Percentiles rank a stretch among this genome's conserved stretches.
Evolutionary conservation across 2,113 vertebrate genomes (phyloP).

Genomic region (Seriola dumerili): DNA sequence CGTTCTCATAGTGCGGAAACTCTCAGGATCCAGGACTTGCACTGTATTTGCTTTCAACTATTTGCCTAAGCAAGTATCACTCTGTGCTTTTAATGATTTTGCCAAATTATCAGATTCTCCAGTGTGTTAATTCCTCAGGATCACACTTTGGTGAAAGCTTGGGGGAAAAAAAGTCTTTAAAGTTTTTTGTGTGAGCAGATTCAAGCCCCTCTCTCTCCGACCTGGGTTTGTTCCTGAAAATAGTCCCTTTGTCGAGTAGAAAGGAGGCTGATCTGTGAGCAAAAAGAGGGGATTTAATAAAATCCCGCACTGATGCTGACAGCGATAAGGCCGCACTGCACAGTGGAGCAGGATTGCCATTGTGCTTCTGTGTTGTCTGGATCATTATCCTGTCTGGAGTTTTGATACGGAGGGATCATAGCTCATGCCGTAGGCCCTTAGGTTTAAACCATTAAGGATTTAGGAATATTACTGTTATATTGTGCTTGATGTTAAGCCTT

Average conservation of each 20-base stretch:
- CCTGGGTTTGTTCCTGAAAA: conserved; percentile 36
- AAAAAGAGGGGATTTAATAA: conserved; percentile 49
- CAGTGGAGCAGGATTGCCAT: conserved; percentile 32
- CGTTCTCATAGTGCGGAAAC: conserved; percentile 45
- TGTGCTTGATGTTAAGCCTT: conserved; percentile 31
- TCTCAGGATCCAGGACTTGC: conserved; percentile 30
- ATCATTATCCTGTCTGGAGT: conserved; percentile 25
- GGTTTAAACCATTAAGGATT: conserved; percentile 44
- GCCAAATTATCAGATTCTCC: neutral
- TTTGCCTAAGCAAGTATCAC: neutral
- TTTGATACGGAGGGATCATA: conserved; percentile 34
- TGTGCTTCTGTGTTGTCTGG: conserved; percentile 29
- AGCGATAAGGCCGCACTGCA: conserved; percentile 39
- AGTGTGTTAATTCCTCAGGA: conserved; percentile 31
- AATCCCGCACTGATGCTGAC: conserved; percentile 43
- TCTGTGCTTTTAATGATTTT: neutral
- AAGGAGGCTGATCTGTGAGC: conserved; percentile 29
- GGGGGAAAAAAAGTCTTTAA: conserved; percentile 16
- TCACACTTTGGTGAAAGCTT: neutral
- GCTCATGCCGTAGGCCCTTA: conserved; percentile 17
- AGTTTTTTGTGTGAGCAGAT: neutral
- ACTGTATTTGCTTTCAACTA: conserved; percentile 33
- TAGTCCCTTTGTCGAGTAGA: conserved; percentile 13
- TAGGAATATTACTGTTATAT: conserved; percentile 21
- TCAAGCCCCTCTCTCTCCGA: neutral